Base-by-base conservation (phyloP, 2,888 invertebrate species). In the Diploptera punctata region DNA sequence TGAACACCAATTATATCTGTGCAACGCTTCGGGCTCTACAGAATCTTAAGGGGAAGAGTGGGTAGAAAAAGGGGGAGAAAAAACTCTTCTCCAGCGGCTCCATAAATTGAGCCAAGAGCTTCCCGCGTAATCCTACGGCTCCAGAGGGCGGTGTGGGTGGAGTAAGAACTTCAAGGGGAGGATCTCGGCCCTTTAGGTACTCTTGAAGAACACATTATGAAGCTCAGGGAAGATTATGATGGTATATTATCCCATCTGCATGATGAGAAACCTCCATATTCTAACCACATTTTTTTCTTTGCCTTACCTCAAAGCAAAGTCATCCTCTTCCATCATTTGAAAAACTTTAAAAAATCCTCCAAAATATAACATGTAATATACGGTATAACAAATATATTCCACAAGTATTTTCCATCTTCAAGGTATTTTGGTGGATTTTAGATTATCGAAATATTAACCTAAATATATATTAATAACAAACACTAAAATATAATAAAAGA, bases 191-290 rank as follows among this genome's bases (percentile, higher is more conserved):
- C 71, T 65, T 19, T 52, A 60, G 67, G 29, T 65, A 29, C 38
- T 49, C 68, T 60, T 43, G 38, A 72, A 61, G 68, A 68, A 62
- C 61, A 62, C 62, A 72, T 72, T 72, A 72, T 72, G 49, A 62
- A 68, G 52, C 68, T 65, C 52, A 29, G 31, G 16, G 72, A 61
- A 62, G 68, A 68, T 69, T 68, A 68, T 62, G 68, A 72, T 72
- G 52, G 10, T 72, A 62, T 72, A 72, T 72, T 72, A 68, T 72
- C 49, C 62, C 44, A 69, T 68, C 60, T 72, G 43, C 43, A 62
- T 47, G 72, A 69, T 72, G 61, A 68, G 43, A 33, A 65, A 29
- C 65, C 47, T 18, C 29, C 47, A 18, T 47, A 44, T 65, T 65
- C 44, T n/a, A 65, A 65, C 65, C 65, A 44, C 65, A 65, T 29